Conservation (phyloP, 1,140 invertebrate genomes). For the Pectinophora gossypiella region DNA sequence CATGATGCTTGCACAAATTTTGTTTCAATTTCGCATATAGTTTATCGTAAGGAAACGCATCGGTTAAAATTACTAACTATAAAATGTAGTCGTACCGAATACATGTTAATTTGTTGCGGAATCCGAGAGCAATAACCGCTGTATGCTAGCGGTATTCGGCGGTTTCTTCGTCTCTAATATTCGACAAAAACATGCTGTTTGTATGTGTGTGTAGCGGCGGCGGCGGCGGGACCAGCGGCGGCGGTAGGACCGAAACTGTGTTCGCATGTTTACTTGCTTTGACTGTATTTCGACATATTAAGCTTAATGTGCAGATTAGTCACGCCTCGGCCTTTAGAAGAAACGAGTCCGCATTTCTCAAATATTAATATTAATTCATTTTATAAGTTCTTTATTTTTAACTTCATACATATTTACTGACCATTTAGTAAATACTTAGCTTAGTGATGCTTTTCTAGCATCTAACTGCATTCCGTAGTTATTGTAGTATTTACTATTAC, state of each 20-base stretch:
- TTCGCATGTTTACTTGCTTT: constrained; percentile 15
- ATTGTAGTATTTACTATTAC: too few relatives aligned
- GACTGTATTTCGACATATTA: constrained; percentile 51
- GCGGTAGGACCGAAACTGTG: background rate
- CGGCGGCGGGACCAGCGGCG: background rate
- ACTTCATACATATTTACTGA: too few relatives aligned
- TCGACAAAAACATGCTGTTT: constrained; percentile 56
- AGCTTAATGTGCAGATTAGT: constrained; percentile 57
- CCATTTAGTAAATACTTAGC: too few relatives aligned
- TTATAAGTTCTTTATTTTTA: too few relatives aligned
- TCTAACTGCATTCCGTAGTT: too few relatives aligned
- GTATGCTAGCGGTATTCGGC: constrained; percentile 68
- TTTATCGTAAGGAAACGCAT: background rate
- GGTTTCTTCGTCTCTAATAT: constrained; percentile 67
- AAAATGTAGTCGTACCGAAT: constrained; percentile 72
- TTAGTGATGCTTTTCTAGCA: too few relatives aligned
- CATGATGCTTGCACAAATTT: background rate
- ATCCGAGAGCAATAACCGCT: constrained; percentile 73
- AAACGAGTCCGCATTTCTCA: constrained; percentile 12
- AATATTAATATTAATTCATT: constrained; percentile 3
- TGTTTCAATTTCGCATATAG: background rate
- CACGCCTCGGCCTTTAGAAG: constrained; percentile 38
- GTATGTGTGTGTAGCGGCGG: constrained; percentile 25
- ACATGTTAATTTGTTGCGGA: constrained; percentile 75
- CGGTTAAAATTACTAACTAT: constrained; percentile 58